Evolutionary conservation across 2,888 invertebrate species (phyloP).

Genomic region (Listrodromus nycthemerus): DNA sequence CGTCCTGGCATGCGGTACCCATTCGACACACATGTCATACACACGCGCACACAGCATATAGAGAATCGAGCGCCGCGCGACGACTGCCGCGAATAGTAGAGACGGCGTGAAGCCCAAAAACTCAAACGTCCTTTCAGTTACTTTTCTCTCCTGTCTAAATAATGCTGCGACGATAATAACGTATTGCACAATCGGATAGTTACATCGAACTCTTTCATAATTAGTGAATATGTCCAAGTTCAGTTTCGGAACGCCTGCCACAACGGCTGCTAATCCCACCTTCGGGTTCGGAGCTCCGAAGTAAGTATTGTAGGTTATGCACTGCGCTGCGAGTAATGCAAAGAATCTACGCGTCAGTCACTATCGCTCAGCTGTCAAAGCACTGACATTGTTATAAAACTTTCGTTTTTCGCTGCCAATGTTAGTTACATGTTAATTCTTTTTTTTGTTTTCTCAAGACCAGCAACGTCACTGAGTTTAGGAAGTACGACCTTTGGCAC

Average conservation of each 20-base stretch:
- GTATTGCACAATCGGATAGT: background rate
- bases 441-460: slow-evolving; percentile 55
- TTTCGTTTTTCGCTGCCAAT: slow-evolving; percentile 1
- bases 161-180: slow-evolving; percentile 32
- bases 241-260: slow-evolving; percentile 77
- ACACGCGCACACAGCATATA: background rate
- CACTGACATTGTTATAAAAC: background rate
- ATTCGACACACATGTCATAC: background rate
- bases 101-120: slow-evolving; percentile 4
- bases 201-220: slow-evolving; percentile 10
- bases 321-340: slow-evolving; percentile 38
- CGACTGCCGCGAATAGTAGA: background rate
- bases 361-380: background rate
- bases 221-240: slow-evolving; percentile 75
- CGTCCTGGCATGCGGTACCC: background rate
- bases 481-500: slow-evolving; percentile 73
- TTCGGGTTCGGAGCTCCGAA: slow-evolving; percentile 78
- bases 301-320: slow-evolving; percentile 72
- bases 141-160: slow-evolving; percentile 6
- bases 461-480: slow-evolving; percentile 72
- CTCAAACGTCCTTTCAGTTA: background rate
- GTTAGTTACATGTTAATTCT: background rate
- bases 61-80: background rate
- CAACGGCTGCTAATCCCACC: slow-evolving; percentile 71
- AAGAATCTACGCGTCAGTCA: background rate